phyloP scores from a whole-genome alignment of 92 coral and sea anemone species.

The Parazoanthus swiftii region DNA sequence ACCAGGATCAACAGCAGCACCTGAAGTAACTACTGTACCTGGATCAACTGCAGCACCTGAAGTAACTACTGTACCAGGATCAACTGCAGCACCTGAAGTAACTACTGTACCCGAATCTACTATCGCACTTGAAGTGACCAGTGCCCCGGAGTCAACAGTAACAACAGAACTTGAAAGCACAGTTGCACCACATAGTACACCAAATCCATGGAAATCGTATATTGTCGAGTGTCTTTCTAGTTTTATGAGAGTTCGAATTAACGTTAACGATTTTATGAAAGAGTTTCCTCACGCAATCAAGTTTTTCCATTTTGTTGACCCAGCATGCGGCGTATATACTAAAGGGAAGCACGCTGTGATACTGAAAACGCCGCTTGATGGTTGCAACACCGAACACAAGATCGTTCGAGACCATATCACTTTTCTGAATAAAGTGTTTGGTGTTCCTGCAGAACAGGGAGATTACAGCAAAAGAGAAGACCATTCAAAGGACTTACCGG shows the following conservation, averaged over 20 bases:
- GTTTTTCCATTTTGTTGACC: slow-evolving; percentile 64
- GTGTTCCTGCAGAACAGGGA: not conserved
- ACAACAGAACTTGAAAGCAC: not conserved
- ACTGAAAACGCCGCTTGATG: slow-evolving; percentile 55
- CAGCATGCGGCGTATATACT: slow-evolving; percentile 51
- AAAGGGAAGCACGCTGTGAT: slow-evolving; percentile 26
- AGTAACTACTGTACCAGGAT: not conserved
- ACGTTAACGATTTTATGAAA: not conserved
- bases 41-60: not conserved
- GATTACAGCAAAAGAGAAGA: not conserved
- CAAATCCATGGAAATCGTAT: not conserved
- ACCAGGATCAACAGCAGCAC: not conserved
- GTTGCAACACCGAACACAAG: slow-evolving; percentile 65
- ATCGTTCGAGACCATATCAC: slow-evolving; percentile 9
- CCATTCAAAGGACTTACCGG: not conserved
- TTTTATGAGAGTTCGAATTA: slow-evolving; percentile 23
- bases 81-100: not conserved
- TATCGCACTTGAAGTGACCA: not conserved
- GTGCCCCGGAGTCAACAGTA: not conserved
- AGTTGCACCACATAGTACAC: not conserved
- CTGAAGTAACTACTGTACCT: not conserved
- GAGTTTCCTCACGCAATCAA: not conserved
- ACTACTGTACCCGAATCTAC: not conserved
- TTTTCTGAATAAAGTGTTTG: slow-evolving; percentile 34
- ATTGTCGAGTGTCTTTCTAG: slow-evolving; percentile 20